Conservation (phyloP, 2,888 invertebrate genomes). For the Empis stercorea region DNA sequence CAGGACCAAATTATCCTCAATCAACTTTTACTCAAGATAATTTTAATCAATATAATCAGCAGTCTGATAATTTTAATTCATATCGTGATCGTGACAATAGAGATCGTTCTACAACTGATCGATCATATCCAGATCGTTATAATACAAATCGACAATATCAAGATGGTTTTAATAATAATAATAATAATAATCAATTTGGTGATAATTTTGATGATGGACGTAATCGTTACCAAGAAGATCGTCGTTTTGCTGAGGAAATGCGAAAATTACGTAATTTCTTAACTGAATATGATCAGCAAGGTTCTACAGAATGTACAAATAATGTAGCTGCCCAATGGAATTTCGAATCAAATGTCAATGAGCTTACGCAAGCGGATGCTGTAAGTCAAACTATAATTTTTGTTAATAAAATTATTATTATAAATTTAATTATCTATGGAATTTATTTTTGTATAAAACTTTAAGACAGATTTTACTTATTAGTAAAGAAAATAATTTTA, state of each 20-base stretch:
- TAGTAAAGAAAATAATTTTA: no score
- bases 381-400: conserved; percentile 44
- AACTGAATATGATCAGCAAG: conserved; percentile 58
- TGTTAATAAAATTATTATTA: background rate
- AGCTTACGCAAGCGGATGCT: conserved; percentile 67
- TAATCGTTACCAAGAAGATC: conserved; percentile 38
- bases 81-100: conserved; percentile 28
- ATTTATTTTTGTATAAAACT: background rate
- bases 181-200: conserved; percentile 21
- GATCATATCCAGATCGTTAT: conserved; percentile 10
- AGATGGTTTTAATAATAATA: background rate
- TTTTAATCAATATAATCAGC: conserved; percentile 1
- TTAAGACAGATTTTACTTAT: no score
- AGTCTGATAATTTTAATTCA: conserved; percentile 16
- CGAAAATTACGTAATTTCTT: conserved; percentile 41
- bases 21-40: conserved; percentile 10
- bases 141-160: background rate
- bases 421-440: background rate
- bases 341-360: conserved; percentile 78
- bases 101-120: conserved; percentile 14
- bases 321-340: conserved; percentile 85
- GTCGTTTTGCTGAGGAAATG: conserved; percentile 28
- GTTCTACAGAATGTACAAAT: conserved; percentile 67
- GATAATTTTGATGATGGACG: conserved; percentile 33
- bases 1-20: background rate